A percentile compares a stretch with the other conserved stretches of the same genome.
These are phyloP conservation scores for Platorchestia sp. DNA, from an alignment of 1,140 invertebrate genomes.

Conservation along the genomic window DNA sequence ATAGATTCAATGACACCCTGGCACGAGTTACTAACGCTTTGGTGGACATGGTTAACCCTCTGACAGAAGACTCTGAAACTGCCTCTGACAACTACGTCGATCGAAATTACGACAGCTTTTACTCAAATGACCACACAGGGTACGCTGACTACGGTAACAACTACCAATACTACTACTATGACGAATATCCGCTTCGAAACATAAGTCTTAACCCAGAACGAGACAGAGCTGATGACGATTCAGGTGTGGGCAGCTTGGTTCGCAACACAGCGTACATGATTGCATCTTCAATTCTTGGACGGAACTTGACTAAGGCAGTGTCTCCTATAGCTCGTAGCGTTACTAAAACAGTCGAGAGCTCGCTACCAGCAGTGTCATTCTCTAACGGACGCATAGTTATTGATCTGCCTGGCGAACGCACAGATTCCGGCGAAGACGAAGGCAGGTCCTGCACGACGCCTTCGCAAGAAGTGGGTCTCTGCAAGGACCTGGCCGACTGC, in stretches of 20 bases:
- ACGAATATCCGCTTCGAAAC: constrained; percentile 28
- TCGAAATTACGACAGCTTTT: neutral
- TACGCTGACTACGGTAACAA: neutral
- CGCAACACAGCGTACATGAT: constrained; percentile 41
- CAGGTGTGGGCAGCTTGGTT: constrained; percentile 1
- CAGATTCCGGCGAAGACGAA: constrained; percentile 64
- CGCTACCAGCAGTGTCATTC: constrained; percentile 11
- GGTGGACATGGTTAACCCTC: constrained; percentile 9
- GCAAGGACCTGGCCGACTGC: constrained; percentile 89
- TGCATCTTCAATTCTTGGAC: neutral
- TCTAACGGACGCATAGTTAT: constrained; percentile 69
- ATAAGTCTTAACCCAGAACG: neutral
- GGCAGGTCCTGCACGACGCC: constrained; percentile 82
- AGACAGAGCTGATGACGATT: neutral
- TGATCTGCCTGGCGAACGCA: constrained; percentile 68
- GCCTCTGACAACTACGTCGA: neutral
- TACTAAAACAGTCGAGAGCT: constrained; percentile 21
- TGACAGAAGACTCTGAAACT: neutral
- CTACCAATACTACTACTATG: constrained; percentile 47
- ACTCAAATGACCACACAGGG: neutral
- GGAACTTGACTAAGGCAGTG: constrained; percentile 14
- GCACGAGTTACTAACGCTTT: constrained; percentile 49
- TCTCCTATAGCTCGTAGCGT: constrained; percentile 34
- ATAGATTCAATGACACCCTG: constrained; percentile 50
- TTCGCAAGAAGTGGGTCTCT: constrained; percentile 82